Percentiles rank a stretch among this genome's conserved stretches.
Conservation (phyloP, 2,113 vertebrate genomes). For the Holacanthus passer region DNA sequence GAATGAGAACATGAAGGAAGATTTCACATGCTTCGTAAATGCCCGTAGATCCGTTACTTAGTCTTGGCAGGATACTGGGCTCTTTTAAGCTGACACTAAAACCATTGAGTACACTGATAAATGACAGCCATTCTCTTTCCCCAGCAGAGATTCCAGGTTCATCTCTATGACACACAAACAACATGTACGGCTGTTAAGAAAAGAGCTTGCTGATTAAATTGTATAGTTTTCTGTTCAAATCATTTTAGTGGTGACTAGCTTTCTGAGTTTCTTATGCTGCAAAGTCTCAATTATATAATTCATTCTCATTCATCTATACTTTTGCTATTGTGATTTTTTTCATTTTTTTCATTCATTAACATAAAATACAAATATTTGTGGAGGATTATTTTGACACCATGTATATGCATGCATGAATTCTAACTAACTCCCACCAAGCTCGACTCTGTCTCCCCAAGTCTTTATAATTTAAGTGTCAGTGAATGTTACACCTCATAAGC, state of each 20-base stretch:
- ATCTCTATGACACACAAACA: constrained; percentile 34
- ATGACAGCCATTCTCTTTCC: constrained; percentile 60
- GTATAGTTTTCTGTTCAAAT: background rate
- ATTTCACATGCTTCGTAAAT: constrained; percentile 80
- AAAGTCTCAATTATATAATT: background rate
- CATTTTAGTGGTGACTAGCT: background rate
- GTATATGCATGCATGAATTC: background rate
- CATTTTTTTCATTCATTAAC: too few relatives aligned
- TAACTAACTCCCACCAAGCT: background rate
- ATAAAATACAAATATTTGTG: background rate
- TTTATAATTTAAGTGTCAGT: background rate
- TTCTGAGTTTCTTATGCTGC: background rate
- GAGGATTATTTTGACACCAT: background rate
- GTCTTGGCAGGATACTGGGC: constrained; percentile 77
- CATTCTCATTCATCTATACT: background rate
- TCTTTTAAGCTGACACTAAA: constrained; percentile 82
- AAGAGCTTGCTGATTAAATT: background rate
- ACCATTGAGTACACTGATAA: constrained; percentile 69
- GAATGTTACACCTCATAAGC: background rate
- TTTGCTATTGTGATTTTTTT: background rate
- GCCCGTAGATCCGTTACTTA: constrained; percentile 80
- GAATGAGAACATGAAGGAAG: constrained; percentile 77
- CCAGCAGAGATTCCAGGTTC: constrained; percentile 43
- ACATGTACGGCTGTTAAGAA: constrained; percentile 39
- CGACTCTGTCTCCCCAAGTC: too few relatives aligned